These are phyloP conservation scores for Epinephelus lanceolatus DNA, from an alignment of 2,113 vertebrate genomes.

Conservation along the genomic window DNA sequence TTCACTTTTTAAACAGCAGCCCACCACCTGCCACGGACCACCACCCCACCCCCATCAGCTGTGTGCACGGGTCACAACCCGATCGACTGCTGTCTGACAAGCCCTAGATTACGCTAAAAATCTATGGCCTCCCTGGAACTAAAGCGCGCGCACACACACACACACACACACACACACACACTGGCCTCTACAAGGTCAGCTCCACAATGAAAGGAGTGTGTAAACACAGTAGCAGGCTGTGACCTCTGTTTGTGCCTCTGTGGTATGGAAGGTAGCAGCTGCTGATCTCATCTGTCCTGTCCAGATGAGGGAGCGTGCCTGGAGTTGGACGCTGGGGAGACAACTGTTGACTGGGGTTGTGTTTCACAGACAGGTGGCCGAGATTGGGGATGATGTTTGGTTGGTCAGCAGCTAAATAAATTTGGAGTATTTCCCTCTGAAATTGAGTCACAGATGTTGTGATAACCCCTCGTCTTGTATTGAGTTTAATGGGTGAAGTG, in stretches of 20 bases:
- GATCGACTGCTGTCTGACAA: slow-evolving; percentile 60
- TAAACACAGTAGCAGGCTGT: slow-evolving; percentile 75
- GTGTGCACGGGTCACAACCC: slow-evolving; percentile 38
- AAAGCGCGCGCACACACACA: slow-evolving; percentile 41
- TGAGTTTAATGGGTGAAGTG: background rate
- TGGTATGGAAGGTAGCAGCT: slow-evolving; percentile 72
- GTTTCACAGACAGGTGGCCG: slow-evolving; percentile 74
- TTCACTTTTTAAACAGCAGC: slow-evolving; percentile 54
- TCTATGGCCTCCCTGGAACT: slow-evolving; percentile 64
- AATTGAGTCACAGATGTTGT: background rate
- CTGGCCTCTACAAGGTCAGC: slow-evolving; percentile 60
- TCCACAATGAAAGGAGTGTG: slow-evolving; percentile 72
- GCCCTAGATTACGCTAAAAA: slow-evolving; percentile 63
- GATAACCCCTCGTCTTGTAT: background rate
- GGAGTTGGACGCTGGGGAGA: slow-evolving; percentile 47
- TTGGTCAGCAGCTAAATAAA: background rate
- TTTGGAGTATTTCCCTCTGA: slow-evolving; percentile 3
- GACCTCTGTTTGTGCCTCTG: slow-evolving; percentile 66
- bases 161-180: slow-evolving; percentile 36
- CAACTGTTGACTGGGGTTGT: slow-evolving; percentile 73
- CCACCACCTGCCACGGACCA: slow-evolving; percentile 54
- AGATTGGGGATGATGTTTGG: slow-evolving; percentile 19
- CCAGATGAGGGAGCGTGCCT: slow-evolving; percentile 70
- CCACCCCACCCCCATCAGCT: slow-evolving; percentile 42
- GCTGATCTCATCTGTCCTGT: slow-evolving; percentile 68